A percentile compares a stretch with the other conserved stretches of the same genome.
These are phyloP conservation scores for Nymphalis c-album DNA, from an alignment of 2,888 invertebrate species.

Conservation along the genomic window DNA sequence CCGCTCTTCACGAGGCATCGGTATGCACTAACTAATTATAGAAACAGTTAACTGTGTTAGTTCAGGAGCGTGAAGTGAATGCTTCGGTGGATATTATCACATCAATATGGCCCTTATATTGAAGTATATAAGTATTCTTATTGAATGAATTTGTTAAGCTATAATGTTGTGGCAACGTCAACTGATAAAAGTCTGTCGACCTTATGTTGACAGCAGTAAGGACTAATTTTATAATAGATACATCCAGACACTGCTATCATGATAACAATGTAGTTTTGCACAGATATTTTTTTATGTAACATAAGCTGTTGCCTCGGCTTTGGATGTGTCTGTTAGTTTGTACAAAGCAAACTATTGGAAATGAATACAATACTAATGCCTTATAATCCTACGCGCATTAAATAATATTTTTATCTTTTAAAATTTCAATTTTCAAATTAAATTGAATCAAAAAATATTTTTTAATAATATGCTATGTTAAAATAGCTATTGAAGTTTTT, in stretches of 20 bases:
- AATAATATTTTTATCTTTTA: too few relatives aligned
- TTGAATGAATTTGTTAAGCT: background rate
- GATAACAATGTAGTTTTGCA: slow-evolving; percentile 1
- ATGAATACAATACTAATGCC: too few relatives aligned
- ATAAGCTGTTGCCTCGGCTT: background rate
- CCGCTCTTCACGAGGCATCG: slow-evolving; percentile 27
- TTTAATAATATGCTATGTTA: too few relatives aligned
- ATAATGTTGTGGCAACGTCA: background rate
- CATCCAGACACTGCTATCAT: background rate
- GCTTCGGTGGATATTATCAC: background rate
- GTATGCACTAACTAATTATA: slow-evolving; percentile 38
- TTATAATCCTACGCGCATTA: too few relatives aligned
- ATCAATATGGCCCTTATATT: background rate
- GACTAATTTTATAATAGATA: background rate
- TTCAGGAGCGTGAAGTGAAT: slow-evolving; percentile 11
- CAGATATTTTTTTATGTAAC: slow-evolving; percentile 1
- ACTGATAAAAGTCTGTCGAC: background rate
- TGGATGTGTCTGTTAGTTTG: background rate
- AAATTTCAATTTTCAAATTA: too few relatives aligned
- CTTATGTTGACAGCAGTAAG: background rate
- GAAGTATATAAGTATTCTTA: background rate
- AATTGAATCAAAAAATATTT: too few relatives aligned
- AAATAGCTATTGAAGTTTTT: too few relatives aligned
- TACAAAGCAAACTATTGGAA: background rate
- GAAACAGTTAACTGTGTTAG: slow-evolving; percentile 29